Evolutionary conservation across 2,113 vertebrate species (phyloP), one percentile per base, ranked within the genome.

Genomic region (Choloepus hoffmanni): DNA sequence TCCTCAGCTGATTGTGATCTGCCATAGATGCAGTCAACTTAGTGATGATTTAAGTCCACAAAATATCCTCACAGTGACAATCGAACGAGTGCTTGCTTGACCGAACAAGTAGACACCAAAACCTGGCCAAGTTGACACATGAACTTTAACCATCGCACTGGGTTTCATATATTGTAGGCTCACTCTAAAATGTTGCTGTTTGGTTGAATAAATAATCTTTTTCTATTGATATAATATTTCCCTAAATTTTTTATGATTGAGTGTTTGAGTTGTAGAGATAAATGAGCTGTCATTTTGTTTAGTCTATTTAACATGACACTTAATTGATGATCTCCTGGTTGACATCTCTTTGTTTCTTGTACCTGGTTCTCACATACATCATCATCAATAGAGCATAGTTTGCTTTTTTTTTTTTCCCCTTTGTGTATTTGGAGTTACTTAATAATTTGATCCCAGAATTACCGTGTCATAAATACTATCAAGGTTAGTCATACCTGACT

Each of bases 271-370:
- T 90, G 14, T 68, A 85, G 72, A 60, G 43, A 18, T 48, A 89
- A 36, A 50, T 43, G 68, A 50, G 40, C 45, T 95, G 30, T 65
- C 50, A 24, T 68, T 58, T 36, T 36, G 36, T 58, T 85, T 60
- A 77, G 50, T 62, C 70, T 94, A 5, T 84, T 50, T 94, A 79
- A 82, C 23, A 30, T 84, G 60, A 94, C 30, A 73, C 33, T 88
- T 77, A 50, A 33, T 50, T 93, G 74, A 36, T 30, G 36, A 89
- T 89, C 24, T 82, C 14, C 7, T 73, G 23, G 16, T 94, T 73
- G 70, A 40, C 11, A 77, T n/a, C 18, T 78, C 28, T 72, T 85
- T 95, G 15, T 78, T 90, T 28, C 33, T 85, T 78, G 21, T 21
- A 79, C 10, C 63, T 85, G 14, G 15, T 79, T 78, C 53, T 90